These are phyloP conservation scores for Schizopygopsis pylzovi DNA, from an alignment of 2,797 vertebrate species.

Conservation along the genomic window DNA sequence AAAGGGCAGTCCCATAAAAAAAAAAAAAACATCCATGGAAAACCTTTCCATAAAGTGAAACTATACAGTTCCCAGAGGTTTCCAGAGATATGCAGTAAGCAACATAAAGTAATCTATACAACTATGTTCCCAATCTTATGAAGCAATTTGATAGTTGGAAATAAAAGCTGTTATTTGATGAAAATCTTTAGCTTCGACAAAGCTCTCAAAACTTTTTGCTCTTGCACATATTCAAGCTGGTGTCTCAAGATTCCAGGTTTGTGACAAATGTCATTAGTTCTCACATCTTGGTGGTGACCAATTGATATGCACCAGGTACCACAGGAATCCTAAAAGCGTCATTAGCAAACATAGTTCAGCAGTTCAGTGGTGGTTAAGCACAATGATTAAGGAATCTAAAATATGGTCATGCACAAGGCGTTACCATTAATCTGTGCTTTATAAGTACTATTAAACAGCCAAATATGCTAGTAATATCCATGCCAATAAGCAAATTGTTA, in stretches of 20 bases:
- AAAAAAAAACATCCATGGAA: no score
- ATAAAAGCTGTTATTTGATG: neutral
- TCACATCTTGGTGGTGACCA: neutral
- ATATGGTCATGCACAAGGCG: no score
- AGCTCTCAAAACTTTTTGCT: neutral
- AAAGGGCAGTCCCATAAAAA: neutral
- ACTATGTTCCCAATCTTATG: neutral
- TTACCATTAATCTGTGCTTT: no score
- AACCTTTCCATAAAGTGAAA: neutral
- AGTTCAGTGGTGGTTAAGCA: neutral
- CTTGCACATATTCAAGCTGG: neutral
- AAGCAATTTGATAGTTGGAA: neutral
- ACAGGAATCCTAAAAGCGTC: neutral
- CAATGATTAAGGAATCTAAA: no score
- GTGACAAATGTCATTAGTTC: neutral
- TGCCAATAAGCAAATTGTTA: no score
- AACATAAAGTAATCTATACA: neutral
- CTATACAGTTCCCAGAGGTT: neutral
- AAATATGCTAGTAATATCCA: no score
- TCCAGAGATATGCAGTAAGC: neutral
- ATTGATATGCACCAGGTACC: neutral
- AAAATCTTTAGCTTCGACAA: neutral
- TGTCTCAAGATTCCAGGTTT: neutral
- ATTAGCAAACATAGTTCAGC: neutral
- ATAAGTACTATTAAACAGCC: no score